A percentile compares a stretch with the other conserved stretches of the same genome.
Evolutionary conservation across 2,888 invertebrate genomes (phyloP).

Genomic region (Xestoiulus laeticollis): DNA sequence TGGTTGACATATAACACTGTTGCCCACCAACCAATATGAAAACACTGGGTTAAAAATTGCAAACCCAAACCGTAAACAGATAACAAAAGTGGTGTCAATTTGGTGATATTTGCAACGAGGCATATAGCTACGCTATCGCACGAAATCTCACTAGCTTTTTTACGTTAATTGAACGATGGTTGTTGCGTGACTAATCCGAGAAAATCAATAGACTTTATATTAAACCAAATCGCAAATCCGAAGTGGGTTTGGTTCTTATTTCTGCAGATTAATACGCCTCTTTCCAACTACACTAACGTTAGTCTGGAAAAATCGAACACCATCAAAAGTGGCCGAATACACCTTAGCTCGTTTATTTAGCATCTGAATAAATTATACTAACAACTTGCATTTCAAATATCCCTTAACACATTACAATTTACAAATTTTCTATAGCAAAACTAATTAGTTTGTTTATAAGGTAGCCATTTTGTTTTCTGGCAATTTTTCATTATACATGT

Average conservation of each 20-base stretch:
- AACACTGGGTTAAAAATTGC: not conserved
- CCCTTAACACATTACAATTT: too few species aligned
- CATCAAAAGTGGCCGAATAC: not conserved
- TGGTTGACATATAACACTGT: not conserved
- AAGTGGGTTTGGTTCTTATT: not conserved
- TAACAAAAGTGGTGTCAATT: slow-evolving; percentile 38
- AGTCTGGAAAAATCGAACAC: not conserved
- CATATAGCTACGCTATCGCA: slow-evolving; percentile 21
- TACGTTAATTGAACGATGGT: slow-evolving; percentile 6
- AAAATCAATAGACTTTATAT: not conserved
- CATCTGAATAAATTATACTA: not conserved
- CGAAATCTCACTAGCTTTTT: not conserved
- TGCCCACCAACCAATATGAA: not conserved
- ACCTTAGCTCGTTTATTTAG: not conserved
- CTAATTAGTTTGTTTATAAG: too few species aligned
- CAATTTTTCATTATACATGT: too few species aligned
- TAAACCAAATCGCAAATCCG: slow-evolving; percentile 24
- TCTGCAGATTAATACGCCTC: not conserved
- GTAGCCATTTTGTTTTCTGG: too few species aligned
- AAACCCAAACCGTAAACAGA: not conserved
- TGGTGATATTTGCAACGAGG: slow-evolving; percentile 1
- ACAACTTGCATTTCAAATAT: too few species aligned
- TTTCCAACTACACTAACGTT: not conserved
- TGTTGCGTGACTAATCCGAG: slow-evolving; percentile 16
- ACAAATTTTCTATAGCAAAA: too few species aligned